Percentiles rank a stretch among this genome's conserved stretches.
These are phyloP conservation scores for Spatulosminthurus flaviceps DNA, from an alignment of 2,888 invertebrate species.

Conservation along the genomic window DNA sequence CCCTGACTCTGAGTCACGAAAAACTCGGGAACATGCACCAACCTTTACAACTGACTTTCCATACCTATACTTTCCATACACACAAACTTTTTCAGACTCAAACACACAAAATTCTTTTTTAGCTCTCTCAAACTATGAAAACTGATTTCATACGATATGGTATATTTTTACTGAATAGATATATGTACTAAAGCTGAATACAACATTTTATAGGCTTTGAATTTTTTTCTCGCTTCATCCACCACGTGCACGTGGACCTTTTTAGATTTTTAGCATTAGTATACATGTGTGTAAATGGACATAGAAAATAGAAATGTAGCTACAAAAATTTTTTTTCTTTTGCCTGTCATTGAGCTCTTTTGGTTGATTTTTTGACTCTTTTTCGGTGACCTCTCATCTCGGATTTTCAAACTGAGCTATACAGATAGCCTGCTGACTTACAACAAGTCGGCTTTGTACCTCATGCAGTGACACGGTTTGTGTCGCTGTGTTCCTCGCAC, in stretches of 20 bases:
- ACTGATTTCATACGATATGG: no score
- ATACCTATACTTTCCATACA: neutral
- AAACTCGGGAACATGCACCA: conserved; percentile 1
- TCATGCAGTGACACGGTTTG: neutral
- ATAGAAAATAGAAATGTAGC: no score
- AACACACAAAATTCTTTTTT: no score
- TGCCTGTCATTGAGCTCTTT: neutral
- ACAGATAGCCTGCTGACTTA: conserved; percentile 4
- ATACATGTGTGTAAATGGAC: neutral
- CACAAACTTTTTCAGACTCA: neutral
- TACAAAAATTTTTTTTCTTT: conserved; percentile 1
- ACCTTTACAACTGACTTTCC: neutral
- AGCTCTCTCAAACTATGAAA: no score
- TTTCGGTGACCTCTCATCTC: conserved; percentile 33
- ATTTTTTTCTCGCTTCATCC: neutral
- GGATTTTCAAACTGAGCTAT: neutral
- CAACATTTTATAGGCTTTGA: neutral
- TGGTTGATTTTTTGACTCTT: conserved; percentile 8
- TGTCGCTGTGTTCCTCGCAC: conserved; percentile 21
- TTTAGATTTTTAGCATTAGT: neutral
- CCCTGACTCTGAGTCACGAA: conserved; percentile 39
- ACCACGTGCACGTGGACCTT: conserved; percentile 14
- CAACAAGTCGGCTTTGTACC: neutral
- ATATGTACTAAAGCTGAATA: no score
- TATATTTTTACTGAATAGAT: no score